phyloP scores from a whole-genome alignment of 2,888 invertebrate genomes.

The Agriopis marginaria region DNA sequence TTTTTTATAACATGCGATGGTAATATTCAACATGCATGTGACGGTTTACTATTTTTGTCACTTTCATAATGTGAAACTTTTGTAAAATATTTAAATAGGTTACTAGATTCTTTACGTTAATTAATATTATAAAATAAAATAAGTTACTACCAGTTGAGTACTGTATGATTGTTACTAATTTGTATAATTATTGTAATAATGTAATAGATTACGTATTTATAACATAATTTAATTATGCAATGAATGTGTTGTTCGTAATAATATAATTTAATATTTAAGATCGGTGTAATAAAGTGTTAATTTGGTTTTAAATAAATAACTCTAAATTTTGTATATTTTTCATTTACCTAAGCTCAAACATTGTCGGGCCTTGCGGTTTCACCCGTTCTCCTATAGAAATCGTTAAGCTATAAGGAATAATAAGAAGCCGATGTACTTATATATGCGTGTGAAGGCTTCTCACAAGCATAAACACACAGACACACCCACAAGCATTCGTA shows the following conservation, averaged over 20 bases:
- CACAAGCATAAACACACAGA: no score
- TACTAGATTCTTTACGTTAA: slow-evolving; percentile 6
- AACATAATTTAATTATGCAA: slow-evolving; percentile 54
- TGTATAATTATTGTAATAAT: slow-evolving; percentile 37
- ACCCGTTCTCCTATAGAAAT: no score
- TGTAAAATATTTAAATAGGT: slow-evolving; percentile 5
- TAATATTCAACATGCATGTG: background rate
- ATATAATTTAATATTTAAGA: slow-evolving; percentile 64
- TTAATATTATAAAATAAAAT: slow-evolving; percentile 19
- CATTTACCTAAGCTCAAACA: slow-evolving; percentile 18
- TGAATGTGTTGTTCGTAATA: slow-evolving; percentile 72
- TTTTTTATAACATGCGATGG: background rate
- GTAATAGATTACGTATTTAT: slow-evolving; percentile 40
- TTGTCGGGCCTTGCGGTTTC: background rate
- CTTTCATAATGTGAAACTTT: slow-evolving; percentile 1
- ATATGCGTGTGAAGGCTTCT: no score
- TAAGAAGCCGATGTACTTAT: no score
- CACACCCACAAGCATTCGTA: no score
- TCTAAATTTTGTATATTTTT: slow-evolving; percentile 59
- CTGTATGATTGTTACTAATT: slow-evolving; percentile 46
- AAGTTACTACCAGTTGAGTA: slow-evolving; percentile 31
- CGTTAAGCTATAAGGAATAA: no score
- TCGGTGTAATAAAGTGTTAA: slow-evolving; percentile 79
- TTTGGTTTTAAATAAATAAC: slow-evolving; percentile 79
- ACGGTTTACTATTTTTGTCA: background rate